Conservation (phyloP, 2,113 vertebrate species). For the Ondatra zibethicus region DNA sequence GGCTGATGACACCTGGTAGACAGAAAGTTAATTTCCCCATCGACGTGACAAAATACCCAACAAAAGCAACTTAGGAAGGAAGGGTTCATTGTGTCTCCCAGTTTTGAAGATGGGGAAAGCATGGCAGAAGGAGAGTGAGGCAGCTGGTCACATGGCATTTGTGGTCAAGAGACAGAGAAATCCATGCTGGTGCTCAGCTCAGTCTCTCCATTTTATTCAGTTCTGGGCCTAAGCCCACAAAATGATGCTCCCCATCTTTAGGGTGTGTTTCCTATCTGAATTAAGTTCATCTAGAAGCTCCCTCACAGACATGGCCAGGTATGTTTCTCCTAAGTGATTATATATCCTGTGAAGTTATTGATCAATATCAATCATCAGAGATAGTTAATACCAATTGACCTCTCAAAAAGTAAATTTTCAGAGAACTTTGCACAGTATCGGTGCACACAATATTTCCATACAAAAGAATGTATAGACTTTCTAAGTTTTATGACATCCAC, state of each 20-base stretch:
- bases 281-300: neutral
- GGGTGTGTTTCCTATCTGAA: neutral
- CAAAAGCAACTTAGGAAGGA: neutral
- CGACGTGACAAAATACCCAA: neutral
- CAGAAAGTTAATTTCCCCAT: neutral
- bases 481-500: neutral
- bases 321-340: neutral
- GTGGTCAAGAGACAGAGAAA: neutral
- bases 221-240: neutral
- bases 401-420: constrained; percentile 1
- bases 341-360: neutral
- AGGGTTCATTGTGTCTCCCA: neutral
- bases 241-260: neutral
- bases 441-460: neutral
- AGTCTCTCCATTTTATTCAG: neutral
- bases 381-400: neutral
- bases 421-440: neutral
- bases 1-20: neutral
- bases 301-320: neutral
- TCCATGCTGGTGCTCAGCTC: neutral
- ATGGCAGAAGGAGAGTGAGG: neutral
- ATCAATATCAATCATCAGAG: neutral
- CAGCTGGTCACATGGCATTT: neutral
- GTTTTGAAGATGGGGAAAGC: neutral
- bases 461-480: neutral